These are phyloP conservation scores for Ennomos erosarius DNA, from an alignment of 2,888 invertebrate species.

Conservation along the genomic window DNA sequence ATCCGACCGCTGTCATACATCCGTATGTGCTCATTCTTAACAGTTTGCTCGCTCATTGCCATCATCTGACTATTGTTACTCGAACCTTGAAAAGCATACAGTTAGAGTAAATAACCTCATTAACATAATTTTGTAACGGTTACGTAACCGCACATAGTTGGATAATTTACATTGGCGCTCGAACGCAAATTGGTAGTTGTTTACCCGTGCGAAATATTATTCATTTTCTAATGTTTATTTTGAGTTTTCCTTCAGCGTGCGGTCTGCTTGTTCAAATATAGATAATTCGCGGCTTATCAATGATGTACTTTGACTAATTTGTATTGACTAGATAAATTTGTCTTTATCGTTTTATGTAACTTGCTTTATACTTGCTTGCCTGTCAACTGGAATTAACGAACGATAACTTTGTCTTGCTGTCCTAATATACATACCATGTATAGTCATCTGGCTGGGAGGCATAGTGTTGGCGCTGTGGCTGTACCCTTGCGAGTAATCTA, in stretches of 20 bases:
- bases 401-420: no score
- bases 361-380: no score
- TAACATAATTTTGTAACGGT: slow-evolving; percentile 13
- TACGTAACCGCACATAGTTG: slow-evolving; percentile 14
- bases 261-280: slow-evolving; percentile 3
- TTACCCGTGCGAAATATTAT: slow-evolving; percentile 7
- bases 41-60: slow-evolving; percentile 64
- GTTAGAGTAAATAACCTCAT: slow-evolving; percentile 14
- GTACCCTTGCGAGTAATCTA: slow-evolving; percentile 71
- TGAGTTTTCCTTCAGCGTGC: neutral
- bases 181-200: slow-evolving; percentile 6
- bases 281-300: neutral
- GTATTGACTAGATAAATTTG: no score
- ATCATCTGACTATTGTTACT: slow-evolving; percentile 76
- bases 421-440: slow-evolving; percentile 61
- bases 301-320: no score
- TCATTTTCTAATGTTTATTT: slow-evolving; percentile 1
- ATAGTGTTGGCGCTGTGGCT: slow-evolving; percentile 61
- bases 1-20: slow-evolving; percentile 70
- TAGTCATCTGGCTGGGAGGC: slow-evolving; percentile 78
- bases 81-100: slow-evolving; percentile 59
- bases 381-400: no score
- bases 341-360: neutral
- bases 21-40: slow-evolving; percentile 75
- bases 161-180: slow-evolving; percentile 5